Conservation (phyloP, 2,797 vertebrate genomes). For the Cossypha heuglini region DNA sequence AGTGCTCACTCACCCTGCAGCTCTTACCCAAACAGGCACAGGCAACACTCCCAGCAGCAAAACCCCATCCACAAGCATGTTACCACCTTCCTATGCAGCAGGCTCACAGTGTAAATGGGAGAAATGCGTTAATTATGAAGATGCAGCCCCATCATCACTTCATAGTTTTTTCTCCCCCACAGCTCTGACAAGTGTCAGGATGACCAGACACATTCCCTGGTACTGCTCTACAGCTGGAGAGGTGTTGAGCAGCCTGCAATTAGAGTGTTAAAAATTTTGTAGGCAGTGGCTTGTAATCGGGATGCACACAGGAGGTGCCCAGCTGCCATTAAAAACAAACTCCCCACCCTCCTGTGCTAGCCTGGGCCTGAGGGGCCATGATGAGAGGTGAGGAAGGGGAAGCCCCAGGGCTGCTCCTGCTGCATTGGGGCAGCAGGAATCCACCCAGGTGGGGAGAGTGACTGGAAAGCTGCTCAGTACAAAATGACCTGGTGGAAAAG, state of each 20-base stretch:
- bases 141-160: background rate
- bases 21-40: background rate
- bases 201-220: background rate
- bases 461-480: background rate
- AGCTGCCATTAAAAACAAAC: background rate
- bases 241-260: background rate
- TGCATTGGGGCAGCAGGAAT: accelerated
- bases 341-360: background rate
- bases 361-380: accelerated
- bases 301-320: background rate
- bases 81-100: accelerated
- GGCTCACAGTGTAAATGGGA: accelerated
- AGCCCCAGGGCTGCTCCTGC: too few species aligned
- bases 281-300: background rate
- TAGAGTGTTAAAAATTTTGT: background rate
- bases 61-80: accelerated
- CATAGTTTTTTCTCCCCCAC: background rate
- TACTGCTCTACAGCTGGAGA: background rate
- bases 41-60: accelerated
- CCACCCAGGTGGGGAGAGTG: background rate
- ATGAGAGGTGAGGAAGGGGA: accelerated
- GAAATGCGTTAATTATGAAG: background rate
- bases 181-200: background rate
- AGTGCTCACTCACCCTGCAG: accelerated
- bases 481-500: background rate